Evolutionary conservation across 2,888 invertebrate genomes (phyloP).

Genomic region (Nephrotoma guestfalica): DNA sequence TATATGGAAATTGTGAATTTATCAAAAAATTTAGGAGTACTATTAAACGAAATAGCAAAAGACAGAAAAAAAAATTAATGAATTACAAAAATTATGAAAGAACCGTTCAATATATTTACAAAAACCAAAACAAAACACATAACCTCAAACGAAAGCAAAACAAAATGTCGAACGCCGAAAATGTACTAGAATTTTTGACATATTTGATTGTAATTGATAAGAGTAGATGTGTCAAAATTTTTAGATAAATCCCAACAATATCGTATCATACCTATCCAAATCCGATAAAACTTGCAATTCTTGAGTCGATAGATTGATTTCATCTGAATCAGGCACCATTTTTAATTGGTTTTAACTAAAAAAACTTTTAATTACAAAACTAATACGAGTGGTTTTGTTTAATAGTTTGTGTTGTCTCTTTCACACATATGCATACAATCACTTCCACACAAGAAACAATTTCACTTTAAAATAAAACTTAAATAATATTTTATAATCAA

Average conservation of each 20-base stretch:
- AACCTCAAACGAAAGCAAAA: neutral
- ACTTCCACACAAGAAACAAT: neutral
- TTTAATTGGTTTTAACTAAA: constrained; percentile 6
- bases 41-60: too few species aligned
- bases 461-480: neutral
- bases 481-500: neutral
- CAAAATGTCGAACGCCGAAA: neutral
- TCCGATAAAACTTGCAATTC: constrained; percentile 76
- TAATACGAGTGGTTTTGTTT: neutral
- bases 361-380: neutral
- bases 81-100: too few species aligned
- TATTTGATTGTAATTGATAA: neutral
- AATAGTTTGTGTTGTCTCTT: neutral
- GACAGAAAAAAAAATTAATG: too few species aligned
- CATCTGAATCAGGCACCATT: constrained; percentile 45
- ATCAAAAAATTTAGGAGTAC: too few species aligned
- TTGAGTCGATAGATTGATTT: constrained; percentile 61
- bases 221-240: neutral
- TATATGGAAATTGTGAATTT: neutral
- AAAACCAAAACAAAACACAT: neutral
- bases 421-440: neutral
- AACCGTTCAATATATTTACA: neutral
- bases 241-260: neutral
- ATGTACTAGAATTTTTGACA: neutral
- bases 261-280: constrained; percentile 57